Conservation (phyloP, 2,888 invertebrate species). For the Aelia acuminata region DNA sequence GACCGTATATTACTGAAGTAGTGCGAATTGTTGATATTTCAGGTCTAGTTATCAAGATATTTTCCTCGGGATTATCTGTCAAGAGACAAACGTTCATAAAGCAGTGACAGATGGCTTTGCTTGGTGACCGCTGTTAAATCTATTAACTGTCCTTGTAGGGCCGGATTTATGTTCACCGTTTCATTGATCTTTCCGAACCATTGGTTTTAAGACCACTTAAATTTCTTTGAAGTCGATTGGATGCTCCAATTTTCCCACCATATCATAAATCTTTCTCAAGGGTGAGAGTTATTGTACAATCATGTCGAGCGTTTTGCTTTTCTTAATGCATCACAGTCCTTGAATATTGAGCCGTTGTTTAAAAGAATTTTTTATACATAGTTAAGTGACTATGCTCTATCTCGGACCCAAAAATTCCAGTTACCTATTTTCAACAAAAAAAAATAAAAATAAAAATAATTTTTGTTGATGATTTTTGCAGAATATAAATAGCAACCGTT, state of each 20-base stretch:
- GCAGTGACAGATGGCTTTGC: background rate
- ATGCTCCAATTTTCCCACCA: background rate
- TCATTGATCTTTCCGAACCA: conserved; percentile 5
- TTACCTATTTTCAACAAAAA: too few species aligned
- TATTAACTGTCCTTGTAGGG: background rate
- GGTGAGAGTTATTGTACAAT: background rate
- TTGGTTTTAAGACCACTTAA: conserved; percentile 21
- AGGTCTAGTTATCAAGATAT: background rate
- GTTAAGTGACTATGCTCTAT: too few species aligned
- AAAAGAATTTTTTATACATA: too few species aligned
- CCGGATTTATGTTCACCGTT: background rate
- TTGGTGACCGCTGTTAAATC: background rate
- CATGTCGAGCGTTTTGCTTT: background rate
- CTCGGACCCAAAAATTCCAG: too few species aligned
- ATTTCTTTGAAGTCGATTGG: conserved; percentile 3
- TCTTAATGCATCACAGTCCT: background rate
- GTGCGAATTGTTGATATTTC: too few species aligned
- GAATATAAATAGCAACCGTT: too few species aligned
- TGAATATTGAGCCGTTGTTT: too few species aligned
- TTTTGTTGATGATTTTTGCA: too few species aligned
- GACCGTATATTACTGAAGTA: too few species aligned
- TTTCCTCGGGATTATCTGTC: background rate
- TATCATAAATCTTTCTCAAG: background rate
- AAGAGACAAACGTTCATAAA: background rate
- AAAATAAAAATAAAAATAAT: too few species aligned